Base-by-base conservation (phyloP, 2,888 invertebrate species). In the Nephrocerus scutellatus region DNA sequence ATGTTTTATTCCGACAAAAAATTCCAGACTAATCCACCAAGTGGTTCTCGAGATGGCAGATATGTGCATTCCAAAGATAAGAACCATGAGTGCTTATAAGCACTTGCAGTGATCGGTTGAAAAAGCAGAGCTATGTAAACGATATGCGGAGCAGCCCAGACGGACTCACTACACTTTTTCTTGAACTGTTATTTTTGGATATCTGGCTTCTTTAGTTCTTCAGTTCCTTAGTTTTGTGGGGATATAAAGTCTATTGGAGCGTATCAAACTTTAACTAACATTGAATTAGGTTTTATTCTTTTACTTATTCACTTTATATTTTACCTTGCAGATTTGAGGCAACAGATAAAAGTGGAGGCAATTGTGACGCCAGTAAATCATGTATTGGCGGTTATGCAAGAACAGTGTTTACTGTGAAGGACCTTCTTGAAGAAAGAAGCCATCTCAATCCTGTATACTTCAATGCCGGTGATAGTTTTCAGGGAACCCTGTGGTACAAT, bases 401-500 rank as follows among this genome's bases (percentile, higher is more conserved):
- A 1, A 69, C 82, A 0, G 77, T 75, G 49, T 66, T 74, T 15
- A 74, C 75, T 33, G 72, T 80, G 14, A 67, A 69, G 7, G 60
- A 63, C 15, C 54, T 76, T 24, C 56, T 68, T 2, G 45, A 60
- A 10, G 60, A 70, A 2, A 65, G 74, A 3, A 63, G 69, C 23
- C 51, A 61, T 2, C 58, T 67, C 47, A 74, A 77, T 45, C 72
- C 81, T 0, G 62, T 90, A 14, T 75, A 86, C 22, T 64, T 90
- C 38, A 86, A 88, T 58, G 88, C 82, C 0, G 89, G 89, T 0
- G 89, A 89, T 63, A 82, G 82, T 59, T 90, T 80, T 61, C 86
- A 87, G 60, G 89, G 89, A 0, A 87, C 87, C 0, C 71, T 85
- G n/a, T 89, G 85, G 83, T 87, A 86, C 56, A 80, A 79, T 13